These are phyloP conservation scores for Argyrosomus regius DNA, from an alignment of 2,797 vertebrate species.

Conservation along the genomic window DNA sequence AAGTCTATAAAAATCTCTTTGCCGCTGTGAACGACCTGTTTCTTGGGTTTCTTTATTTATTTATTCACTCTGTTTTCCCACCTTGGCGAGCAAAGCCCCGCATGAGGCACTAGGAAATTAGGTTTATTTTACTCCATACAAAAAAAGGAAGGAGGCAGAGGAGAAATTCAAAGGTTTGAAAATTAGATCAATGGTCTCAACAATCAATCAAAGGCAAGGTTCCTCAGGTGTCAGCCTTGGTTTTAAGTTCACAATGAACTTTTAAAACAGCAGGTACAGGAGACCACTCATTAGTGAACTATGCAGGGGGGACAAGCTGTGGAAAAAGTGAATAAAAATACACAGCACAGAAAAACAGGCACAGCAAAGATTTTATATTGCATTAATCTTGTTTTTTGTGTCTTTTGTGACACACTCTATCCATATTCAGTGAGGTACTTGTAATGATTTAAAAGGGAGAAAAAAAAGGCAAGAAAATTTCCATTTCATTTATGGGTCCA, in stretches of 20 bases:
- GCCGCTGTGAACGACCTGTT: constrained; percentile 82
- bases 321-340: constrained; percentile 47
- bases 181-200: constrained; percentile 89
- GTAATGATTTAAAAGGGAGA: constrained; percentile 24
- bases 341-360: constrained; percentile 24
- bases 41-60: constrained; percentile 83
- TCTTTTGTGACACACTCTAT: constrained; percentile 35
- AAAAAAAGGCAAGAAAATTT: constrained; percentile 33
- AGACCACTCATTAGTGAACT: constrained; percentile 76
- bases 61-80: constrained; percentile 83
- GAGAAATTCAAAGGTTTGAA: constrained; percentile 85
- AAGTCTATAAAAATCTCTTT: constrained; percentile 89
- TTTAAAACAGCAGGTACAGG: constrained; percentile 84
- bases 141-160: constrained; percentile 80
- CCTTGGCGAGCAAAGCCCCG: constrained; percentile 77
- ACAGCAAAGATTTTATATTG: constrained; percentile 34
- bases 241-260: constrained; percentile 84
- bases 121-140: constrained; percentile 84
- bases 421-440: constrained; percentile 35
- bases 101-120: constrained; percentile 86
- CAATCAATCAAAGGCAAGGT: constrained; percentile 87
- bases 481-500: constrained; percentile 38
- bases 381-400: constrained; percentile 32
- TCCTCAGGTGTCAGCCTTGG: constrained; percentile 76
- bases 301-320: constrained; percentile 59